Evolutionary conservation across 2,797 vertebrate species (phyloP).

Genomic region (Hafferia zeledoni): DNA sequence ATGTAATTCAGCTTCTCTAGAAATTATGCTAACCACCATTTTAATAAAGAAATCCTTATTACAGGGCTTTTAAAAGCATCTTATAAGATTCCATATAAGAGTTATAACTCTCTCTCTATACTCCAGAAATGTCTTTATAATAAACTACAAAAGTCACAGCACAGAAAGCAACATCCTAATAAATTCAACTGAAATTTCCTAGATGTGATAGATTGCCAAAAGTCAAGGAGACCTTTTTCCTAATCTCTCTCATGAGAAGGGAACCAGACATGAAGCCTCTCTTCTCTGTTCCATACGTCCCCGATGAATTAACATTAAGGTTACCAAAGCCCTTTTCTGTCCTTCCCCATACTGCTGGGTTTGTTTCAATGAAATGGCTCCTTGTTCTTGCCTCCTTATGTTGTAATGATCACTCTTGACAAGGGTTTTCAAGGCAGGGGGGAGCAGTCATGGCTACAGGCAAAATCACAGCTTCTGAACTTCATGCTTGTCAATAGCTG

Average conservation of each 20-base stretch:
- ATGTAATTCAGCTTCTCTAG: background rate
- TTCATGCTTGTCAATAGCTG: constrained; percentile 71
- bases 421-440: constrained; percentile 56
- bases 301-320: background rate
- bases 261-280: background rate
- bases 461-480: constrained; percentile 68
- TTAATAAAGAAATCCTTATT: background rate
- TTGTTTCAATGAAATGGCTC: constrained; percentile 2
- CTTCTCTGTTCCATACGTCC: background rate
- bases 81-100: background rate
- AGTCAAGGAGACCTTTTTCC: background rate
- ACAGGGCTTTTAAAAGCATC: background rate
- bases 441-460: constrained; percentile 61
- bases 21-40: background rate
- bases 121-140: background rate
- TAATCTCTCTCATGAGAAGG: background rate
- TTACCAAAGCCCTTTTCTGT: background rate
- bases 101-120: background rate
- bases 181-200: background rate
- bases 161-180: background rate
- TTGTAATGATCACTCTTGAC: constrained; percentile 62
- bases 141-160: background rate
- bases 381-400: constrained; percentile 32
- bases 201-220: background rate
- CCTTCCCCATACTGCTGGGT: background rate